These are phyloP conservation scores for Himantopus leucocephalus DNA, from an alignment of 2,113 vertebrate species.

Conservation along the genomic window DNA sequence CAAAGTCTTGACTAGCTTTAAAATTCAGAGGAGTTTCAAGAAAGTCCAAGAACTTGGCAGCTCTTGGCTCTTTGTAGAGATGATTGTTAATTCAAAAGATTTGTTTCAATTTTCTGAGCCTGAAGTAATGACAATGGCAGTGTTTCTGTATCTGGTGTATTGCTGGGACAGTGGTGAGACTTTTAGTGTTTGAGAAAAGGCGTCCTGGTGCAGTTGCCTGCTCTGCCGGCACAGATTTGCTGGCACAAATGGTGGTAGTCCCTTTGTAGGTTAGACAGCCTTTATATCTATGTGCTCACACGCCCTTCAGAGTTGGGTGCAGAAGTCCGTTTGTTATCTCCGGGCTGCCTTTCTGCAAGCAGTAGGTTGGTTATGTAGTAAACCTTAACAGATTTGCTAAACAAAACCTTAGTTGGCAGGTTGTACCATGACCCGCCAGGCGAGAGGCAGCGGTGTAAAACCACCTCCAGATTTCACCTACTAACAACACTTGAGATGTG, in stretches of 20 bases:
- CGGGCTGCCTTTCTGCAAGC: background rate
- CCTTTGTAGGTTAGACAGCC: background rate
- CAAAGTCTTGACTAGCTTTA: background rate
- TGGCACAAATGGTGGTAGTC: background rate
- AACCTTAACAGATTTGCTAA: background rate
- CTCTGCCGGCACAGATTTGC: background rate
- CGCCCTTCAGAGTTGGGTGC: background rate
- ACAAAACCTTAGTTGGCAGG: background rate
- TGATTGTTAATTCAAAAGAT: background rate
- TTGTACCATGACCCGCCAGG: background rate
- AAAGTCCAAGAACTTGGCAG: background rate
- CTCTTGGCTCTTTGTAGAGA: background rate
- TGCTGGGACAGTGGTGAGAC: background rate
- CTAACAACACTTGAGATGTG: background rate
- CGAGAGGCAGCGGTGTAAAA: background rate
- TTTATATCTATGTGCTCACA: background rate
- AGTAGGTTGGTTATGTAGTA: background rate
- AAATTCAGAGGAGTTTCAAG: background rate
- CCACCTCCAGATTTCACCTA: background rate
- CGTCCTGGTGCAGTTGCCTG: background rate
- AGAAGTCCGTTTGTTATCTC: slow-evolving; percentile 9
- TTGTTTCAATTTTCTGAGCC: background rate
- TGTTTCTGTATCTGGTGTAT: background rate
- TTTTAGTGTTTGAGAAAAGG: background rate
- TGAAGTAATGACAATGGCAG: background rate